Base-by-base conservation (phyloP, 2,888 invertebrate genomes). In the Notodromas monacha region DNA sequence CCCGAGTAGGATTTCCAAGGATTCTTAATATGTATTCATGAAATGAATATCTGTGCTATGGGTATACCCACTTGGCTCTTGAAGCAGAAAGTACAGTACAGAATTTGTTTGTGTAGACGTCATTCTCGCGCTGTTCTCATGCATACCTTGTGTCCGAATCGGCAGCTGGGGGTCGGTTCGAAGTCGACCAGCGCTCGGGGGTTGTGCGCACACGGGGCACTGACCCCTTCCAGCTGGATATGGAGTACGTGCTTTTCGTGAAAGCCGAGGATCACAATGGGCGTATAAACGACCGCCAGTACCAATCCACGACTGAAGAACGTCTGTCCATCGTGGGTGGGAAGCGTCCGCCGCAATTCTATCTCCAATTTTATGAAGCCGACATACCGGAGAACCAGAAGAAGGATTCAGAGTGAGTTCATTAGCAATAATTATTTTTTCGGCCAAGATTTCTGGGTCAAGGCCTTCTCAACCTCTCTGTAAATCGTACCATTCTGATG, bases 321-420 rank as follows among this genome's bases (percentile, higher is more conserved):
- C 60, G 79, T 6, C 52, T 84, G 32, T 77, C 77, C 37, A 86
- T 89, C 45, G 76, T 84, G 13, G 89, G 86, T n/a, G 92, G 89
- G 34, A 81, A 86, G 46, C 59, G 89, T 16, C 76, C 84, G 1
- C 96, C 96, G 0, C 92, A 96, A 52, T 92, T 96, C 55, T 86
- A 81, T 49, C 67, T 86, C 60, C 70, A 72, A 4, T 69, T 72
- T 41, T 96, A 92, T 49, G 73, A 74, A 45, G 79, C 84, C 0
- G 77, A 77, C 46, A 84, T 92, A 38, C 77, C 79, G 2, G 92
- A 96, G 52, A 84, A 84, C 49, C 77, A 81, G 55, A 77, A 74
- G 49, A 81, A 81, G 50, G 84, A 84, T 50, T 77, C 81, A 29
- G 84, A 81, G 84, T 86, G 57, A 68, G 45, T 34, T 12, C 8